Base-by-base conservation (phyloP, 2,113 vertebrate genomes). In the Tichodroma muraria region DNA sequence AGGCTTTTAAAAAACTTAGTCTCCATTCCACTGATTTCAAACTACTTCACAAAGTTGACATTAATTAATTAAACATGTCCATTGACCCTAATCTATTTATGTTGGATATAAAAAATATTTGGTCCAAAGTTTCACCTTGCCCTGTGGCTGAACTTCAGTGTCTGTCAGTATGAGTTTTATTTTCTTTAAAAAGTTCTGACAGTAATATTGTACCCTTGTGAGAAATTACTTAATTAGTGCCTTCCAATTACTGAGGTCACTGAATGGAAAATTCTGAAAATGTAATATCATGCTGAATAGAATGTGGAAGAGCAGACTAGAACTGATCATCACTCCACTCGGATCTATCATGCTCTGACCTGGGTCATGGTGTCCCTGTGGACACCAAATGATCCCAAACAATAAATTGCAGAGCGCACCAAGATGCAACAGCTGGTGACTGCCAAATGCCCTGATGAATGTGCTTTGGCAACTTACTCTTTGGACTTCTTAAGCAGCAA, bases 181-280 rank as follows among this genome's bases (percentile, higher is more conserved):
- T 47, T 66, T 72, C 45, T 44, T 88, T 78, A 71, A 91, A 61
- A 89, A 68, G 11, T 40, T 31, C 44, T 77, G 56, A 64, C 60
- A 68, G 73, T 75, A 89, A 86, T 84, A 88, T 31, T 60, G 47
- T 71, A 83, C 53, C 69, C 38, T 44, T 68, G 44, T 86, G 86
- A 95, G 86, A 94, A 86, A 95, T 92, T 66, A 75, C 72, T 83
- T 93, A 88, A 84, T 90, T 93, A 86, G 53, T 72, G 50, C 44
- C 64, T 85, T 57, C 75, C 65, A 88, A 91, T 85, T 93, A 85
- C 33, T 53, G 56, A 90, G 63, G 79, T 73, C 9, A 9, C 66
- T 70, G 75, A 79, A 69, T 53, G 81, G 88, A 91, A 95, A 84
- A 87, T 56, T 82, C 57, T 85, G 1, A 38, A 73, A 63, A 37